Base-by-base conservation (phyloP, 2,888 invertebrate genomes). In the Apomyelois bistriatella region DNA sequence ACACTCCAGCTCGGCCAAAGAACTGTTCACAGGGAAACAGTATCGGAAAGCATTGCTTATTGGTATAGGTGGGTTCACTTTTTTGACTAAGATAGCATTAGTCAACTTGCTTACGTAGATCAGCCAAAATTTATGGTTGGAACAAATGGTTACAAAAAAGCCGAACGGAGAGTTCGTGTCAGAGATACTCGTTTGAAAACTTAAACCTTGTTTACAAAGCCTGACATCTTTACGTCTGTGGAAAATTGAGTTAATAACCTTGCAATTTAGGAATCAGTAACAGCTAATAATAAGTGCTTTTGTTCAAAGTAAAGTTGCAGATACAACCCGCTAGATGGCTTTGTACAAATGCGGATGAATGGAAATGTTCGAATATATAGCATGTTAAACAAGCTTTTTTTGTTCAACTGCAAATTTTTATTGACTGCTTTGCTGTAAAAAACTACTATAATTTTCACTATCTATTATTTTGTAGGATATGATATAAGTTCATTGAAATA, bases 11-110 rank as follows among this genome's bases (percentile, higher is more conserved):
- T 78, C 85, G 0, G 58, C 80, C 0, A 78, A 77, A 61, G 92
- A 92, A 59, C 70, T 92, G 0, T 81, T 92, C 52, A 76, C 76
- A 4, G 90, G 90, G 0, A 74, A 67, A n/a, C 90, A 85, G 17
- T 92, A 92, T 53, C 74, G 91, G 12, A 85, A 79, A 46, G 85
- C 86, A 1, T 64, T 90, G 9, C 61, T 82, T 15, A 77, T 88
- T 40, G 71, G 78, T 47, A 63, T 72, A 38, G 90, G 90, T 90
- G 65, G 63, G 54, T 37, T 32, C 7, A 8, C 2, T 32, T 8
- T 32, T 4, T 32, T 1, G 2, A 7, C 7, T 22, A 22, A 5
- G 3, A 22, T 22, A 22, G 22, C 2, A 22, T 22, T 22, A 22
- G 22, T n/a, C n/a, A 22, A 22, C 22, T 22, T 22, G 22, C n/a